Evolutionary conservation across 92 coral and sea anemone genomes (phyloP).

Genomic region (Bergia puertoricense): DNA sequence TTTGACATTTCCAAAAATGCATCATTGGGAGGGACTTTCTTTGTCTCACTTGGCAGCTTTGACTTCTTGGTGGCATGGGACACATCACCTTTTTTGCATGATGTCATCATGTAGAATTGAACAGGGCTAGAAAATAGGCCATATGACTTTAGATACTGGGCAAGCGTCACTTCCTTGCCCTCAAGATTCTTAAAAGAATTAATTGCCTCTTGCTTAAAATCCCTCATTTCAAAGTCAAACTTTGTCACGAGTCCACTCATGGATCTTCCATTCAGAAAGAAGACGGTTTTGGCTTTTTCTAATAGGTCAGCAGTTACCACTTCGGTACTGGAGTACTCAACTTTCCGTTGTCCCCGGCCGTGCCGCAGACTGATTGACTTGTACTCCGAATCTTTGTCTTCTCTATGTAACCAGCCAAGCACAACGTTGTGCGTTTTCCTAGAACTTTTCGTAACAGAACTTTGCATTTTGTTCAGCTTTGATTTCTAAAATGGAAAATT

Average conservation of each 20-base stretch:
- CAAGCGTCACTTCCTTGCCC: conserved; percentile 5
- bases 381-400: conserved; percentile 23
- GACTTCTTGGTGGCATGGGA: neutral
- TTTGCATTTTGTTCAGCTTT: neutral
- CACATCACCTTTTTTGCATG: neutral
- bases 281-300: conserved; percentile 38
- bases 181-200: conserved; percentile 12
- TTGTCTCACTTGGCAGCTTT: neutral
- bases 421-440: conserved; percentile 14
- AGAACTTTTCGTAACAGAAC: neutral
- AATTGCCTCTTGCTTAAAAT: conserved; percentile 32
- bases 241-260: conserved; percentile 27
- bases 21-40: neutral
- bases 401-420: conserved; percentile 59
- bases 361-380: conserved; percentile 48
- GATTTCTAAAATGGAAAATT: conserved; percentile 10
- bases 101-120: conserved; percentile 15
- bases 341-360: conserved; percentile 50
- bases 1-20: neutral
- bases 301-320: conserved; percentile 48
- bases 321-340: conserved; percentile 41
- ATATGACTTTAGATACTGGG: conserved; percentile 23
- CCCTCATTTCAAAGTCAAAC: conserved; percentile 27
- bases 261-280: conserved; percentile 35
- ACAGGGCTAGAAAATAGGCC: conserved; percentile 25